Conservation (phyloP, 2,113 vertebrate genomes). For the Equus quagga region DNA sequence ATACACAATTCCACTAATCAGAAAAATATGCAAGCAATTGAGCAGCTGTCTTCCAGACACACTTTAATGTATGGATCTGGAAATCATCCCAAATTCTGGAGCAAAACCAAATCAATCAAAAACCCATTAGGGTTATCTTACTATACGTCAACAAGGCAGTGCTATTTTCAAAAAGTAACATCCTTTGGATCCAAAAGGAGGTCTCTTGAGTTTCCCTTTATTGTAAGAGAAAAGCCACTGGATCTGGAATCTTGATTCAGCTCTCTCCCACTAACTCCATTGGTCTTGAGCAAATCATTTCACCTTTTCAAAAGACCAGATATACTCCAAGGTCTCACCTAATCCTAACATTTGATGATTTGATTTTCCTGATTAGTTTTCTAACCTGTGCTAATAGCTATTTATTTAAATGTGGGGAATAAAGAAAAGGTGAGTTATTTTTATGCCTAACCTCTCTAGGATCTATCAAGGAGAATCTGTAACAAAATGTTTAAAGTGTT, state of each 20-base stretch:
- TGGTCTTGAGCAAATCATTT: conserved; percentile 15
- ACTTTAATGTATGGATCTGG: conserved; percentile 63
- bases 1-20: conserved; percentile 58
- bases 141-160: conserved; percentile 46
- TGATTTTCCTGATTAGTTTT: conserved; percentile 30
- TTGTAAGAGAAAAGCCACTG: not conserved
- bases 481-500: conserved; percentile 21
- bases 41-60: conserved; percentile 59
- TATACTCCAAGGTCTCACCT: not conserved
- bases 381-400: not conserved
- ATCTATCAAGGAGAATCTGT: not conserved
- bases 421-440: conserved; percentile 19
- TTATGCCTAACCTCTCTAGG: not conserved
- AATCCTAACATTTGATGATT: not conserved
- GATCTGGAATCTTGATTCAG: not conserved
- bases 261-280: not conserved
- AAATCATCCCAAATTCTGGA: conserved; percentile 57
- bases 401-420: not conserved
- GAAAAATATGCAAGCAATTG: conserved; percentile 62
- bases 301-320: not conserved
- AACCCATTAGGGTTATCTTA: conserved; percentile 57
- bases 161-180: conserved; percentile 48
- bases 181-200: conserved; percentile 47
- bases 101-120: conserved; percentile 66
- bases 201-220: not conserved